A percentile compares a stretch with the other conserved stretches of the same genome.
phyloP scores from a whole-genome alignment of 2,888 invertebrate species.

The Chydorus sphaericus region DNA sequence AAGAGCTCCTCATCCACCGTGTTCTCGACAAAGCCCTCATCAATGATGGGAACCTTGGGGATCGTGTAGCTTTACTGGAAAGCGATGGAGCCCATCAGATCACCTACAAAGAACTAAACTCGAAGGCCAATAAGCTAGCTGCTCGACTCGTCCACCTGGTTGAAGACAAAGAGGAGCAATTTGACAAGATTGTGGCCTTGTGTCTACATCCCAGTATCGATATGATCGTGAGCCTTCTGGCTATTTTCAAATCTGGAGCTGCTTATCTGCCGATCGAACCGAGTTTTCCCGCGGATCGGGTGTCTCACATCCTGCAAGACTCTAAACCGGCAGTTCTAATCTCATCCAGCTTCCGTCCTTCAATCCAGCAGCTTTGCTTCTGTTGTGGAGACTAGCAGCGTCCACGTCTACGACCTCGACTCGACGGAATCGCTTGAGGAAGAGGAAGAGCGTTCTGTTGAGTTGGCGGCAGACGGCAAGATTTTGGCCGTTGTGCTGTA shows the following conservation, averaged over 20 bases:
- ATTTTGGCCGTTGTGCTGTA: conserved; percentile 54
- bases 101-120: background rate
- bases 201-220: conserved; percentile 61
- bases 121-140: background rate
- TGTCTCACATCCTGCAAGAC: conserved; percentile 59
- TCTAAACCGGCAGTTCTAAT: conserved; percentile 53
- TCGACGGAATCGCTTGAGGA: background rate
- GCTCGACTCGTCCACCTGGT: background rate
- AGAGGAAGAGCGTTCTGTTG: background rate
- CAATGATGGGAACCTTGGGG: background rate
- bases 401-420: background rate
- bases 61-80: background rate
- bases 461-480: background rate
- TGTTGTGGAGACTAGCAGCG: background rate
- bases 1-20: no score
- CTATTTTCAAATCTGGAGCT: conserved; percentile 65
- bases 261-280: conserved; percentile 73
- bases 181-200: conserved; percentile 60
- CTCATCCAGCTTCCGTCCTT: conserved; percentile 38
- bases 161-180: conserved; percentile 34
- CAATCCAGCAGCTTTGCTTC: background rate
- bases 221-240: conserved; percentile 48
- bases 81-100: background rate
- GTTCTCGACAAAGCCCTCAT: background rate
- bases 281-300: conserved; percentile 49